These are phyloP conservation scores for Pycnonotus jocosus DNA, from an alignment of 2,113 vertebrate species.

Conservation along the genomic window DNA sequence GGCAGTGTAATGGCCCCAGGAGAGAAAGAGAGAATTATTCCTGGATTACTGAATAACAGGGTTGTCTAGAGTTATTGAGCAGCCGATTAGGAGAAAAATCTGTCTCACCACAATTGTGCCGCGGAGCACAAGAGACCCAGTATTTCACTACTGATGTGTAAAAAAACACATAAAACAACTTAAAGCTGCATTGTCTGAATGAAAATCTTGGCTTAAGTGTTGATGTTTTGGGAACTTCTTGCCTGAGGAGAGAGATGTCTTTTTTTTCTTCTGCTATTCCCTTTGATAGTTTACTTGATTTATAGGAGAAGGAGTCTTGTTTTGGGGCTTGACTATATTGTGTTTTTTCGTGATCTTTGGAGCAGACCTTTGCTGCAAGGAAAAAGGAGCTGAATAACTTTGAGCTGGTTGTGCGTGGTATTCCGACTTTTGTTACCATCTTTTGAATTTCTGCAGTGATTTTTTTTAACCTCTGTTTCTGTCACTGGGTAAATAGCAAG, in stretches of 20 bases:
- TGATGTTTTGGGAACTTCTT: neutral
- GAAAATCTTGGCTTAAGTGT: neutral
- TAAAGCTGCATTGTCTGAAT: neutral
- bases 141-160: neutral
- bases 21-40: conserved; percentile 25
- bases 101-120: conserved; percentile 6
- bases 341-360: neutral
- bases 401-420: neutral
- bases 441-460: neutral
- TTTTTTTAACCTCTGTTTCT: neutral
- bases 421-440: neutral
- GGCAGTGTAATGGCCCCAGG: neutral
- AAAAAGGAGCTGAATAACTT: neutral
- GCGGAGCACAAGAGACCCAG: neutral
- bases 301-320: neutral
- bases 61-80: conserved; percentile 17
- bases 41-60: conserved; percentile 22
- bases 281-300: neutral
- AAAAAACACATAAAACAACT: neutral
- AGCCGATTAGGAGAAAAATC: conserved; percentile 6
- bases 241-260: neutral
- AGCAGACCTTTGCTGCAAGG: neutral
- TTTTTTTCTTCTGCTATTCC: neutral
- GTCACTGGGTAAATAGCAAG: neutral
- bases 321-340: neutral